Percentiles rank a stretch among this genome's conserved stretches.
phyloP scores from a whole-genome alignment of 2,113 vertebrate species.

The Tragelaphus imberbis region DNA sequence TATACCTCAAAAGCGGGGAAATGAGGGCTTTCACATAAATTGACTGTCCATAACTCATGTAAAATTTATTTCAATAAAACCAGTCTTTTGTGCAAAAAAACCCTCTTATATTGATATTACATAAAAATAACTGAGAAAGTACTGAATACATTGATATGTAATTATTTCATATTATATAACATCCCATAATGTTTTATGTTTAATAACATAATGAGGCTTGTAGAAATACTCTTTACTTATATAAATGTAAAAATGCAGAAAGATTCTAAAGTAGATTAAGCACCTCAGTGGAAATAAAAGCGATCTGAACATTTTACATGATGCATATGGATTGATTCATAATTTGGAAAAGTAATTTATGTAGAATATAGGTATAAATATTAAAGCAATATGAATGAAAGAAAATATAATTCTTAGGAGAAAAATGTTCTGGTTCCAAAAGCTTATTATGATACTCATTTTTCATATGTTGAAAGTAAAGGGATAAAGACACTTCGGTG shows the following conservation, averaged over 20 bases:
- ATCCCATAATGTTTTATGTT: background rate
- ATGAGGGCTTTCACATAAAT: background rate
- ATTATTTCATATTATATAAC: background rate
- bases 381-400: background rate
- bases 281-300: background rate
- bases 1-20: background rate
- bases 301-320: background rate
- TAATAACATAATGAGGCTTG: background rate
- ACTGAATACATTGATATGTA: background rate
- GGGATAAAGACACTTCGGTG: background rate
- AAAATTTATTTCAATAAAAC: constrained; percentile 41
- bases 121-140: background rate
- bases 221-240: background rate
- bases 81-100: constrained; percentile 20
- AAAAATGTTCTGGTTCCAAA: background rate
- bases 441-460: background rate
- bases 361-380: background rate
- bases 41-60: background rate
- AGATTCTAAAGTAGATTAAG: background rate
- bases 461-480: background rate
- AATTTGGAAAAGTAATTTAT: background rate
- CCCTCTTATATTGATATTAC: background rate
- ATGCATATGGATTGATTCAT: background rate
- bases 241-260: background rate
- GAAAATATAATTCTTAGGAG: background rate